Percentiles rank a stretch among this genome's conserved stretches.
Evolutionary conservation across 2,888 invertebrate genomes (phyloP).

Genomic region (Apotomis betuletana): DNA sequence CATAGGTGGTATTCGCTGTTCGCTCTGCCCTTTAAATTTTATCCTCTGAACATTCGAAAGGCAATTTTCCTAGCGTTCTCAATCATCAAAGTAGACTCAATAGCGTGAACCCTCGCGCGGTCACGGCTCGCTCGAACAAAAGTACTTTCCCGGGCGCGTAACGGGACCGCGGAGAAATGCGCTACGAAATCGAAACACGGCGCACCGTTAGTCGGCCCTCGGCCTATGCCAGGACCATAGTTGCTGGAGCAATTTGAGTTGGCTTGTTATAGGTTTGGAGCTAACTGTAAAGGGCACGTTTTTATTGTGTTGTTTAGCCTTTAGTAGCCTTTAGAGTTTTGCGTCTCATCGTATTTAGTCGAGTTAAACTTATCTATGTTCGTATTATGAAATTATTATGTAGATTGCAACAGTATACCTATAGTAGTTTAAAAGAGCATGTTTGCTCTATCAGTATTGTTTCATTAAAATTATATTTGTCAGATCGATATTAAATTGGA

Average conservation of each 20-base stretch:
- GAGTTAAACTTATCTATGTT: too few relatives aligned
- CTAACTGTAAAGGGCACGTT: constrained; percentile 6
- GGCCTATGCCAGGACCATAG: constrained; percentile 55
- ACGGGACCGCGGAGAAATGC: constrained; percentile 82
- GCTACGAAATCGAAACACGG: constrained; percentile 84
- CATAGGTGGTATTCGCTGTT: too few relatives aligned
- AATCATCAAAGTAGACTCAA: constrained; percentile 54
- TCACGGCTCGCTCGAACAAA: constrained; percentile 63
- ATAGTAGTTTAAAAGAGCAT: too few relatives aligned
- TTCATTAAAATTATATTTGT: too few relatives aligned
- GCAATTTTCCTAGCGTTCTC: constrained; percentile 42
- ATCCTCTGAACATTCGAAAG: constrained; percentile 20
- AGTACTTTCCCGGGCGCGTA: constrained; percentile 81
- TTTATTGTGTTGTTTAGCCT: neutral
- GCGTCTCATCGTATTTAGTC: too few relatives aligned
- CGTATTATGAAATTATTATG: too few relatives aligned
- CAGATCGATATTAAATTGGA: too few relatives aligned
- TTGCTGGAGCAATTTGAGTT: constrained; percentile 18
- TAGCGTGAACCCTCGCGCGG: constrained; percentile 71
- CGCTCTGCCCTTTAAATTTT: neutral
- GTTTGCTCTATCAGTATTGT: too few relatives aligned
- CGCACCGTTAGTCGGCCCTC: constrained; percentile 80
- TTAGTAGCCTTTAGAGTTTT: too few relatives aligned
- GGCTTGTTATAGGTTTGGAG: constrained; percentile 12
- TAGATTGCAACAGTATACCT: too few relatives aligned